These are phyloP conservation scores for Drosophila fungiperda DNA, from an alignment of 2,888 invertebrate genomes.

Conservation along the genomic window DNA sequence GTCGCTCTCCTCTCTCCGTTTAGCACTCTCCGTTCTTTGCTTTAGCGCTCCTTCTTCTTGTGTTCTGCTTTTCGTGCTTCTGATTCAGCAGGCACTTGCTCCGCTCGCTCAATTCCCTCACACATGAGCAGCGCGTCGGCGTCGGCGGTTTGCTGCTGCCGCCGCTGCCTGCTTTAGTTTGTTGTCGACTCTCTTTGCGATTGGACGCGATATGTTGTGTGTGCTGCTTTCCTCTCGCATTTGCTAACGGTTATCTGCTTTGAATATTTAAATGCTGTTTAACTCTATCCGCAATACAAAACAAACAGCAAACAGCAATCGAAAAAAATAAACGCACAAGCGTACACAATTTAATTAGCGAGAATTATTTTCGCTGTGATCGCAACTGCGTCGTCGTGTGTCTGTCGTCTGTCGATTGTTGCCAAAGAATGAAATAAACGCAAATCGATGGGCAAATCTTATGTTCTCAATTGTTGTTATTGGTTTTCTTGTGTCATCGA, in stretches of 20 bases:
- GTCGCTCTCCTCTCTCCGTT: slow-evolving; percentile 3
- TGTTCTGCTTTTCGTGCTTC: slow-evolving; percentile 28
- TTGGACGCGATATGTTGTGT: slow-evolving; percentile 59
- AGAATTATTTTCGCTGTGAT: slow-evolving; percentile 38
- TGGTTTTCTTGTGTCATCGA: slow-evolving; percentile 42
- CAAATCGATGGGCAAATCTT: slow-evolving; percentile 41
- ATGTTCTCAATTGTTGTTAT: slow-evolving; percentile 5
- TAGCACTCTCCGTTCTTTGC: slow-evolving; percentile 17
- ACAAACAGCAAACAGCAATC: slow-evolving; percentile 32
- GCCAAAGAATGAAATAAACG: slow-evolving; percentile 37
- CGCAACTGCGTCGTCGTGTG: slow-evolving; percentile 46
- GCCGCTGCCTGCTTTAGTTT: slow-evolving; percentile 56
- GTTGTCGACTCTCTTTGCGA: slow-evolving; percentile 74
- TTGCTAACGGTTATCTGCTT: slow-evolving; percentile 54
- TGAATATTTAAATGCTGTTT: slow-evolving; percentile 58
- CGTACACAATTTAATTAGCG: slow-evolving; percentile 54
- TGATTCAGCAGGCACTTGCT: slow-evolving; percentile 49
- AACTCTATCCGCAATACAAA: slow-evolving; percentile 50
- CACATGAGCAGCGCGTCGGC: slow-evolving; percentile 51
- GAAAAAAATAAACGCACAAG: slow-evolving; percentile 14
- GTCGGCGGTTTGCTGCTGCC: slow-evolving; percentile 47
- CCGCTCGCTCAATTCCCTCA: slow-evolving; percentile 61
- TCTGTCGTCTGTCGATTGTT: slow-evolving; percentile 29
- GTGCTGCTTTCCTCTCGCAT: slow-evolving; percentile 32
- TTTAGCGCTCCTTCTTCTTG: slow-evolving; percentile 36